Percentiles rank a stretch among this genome's conserved stretches.
Evolutionary conservation across 2,797 vertebrate genomes (phyloP).

Genomic region (Clarias platycephalus): DNA sequence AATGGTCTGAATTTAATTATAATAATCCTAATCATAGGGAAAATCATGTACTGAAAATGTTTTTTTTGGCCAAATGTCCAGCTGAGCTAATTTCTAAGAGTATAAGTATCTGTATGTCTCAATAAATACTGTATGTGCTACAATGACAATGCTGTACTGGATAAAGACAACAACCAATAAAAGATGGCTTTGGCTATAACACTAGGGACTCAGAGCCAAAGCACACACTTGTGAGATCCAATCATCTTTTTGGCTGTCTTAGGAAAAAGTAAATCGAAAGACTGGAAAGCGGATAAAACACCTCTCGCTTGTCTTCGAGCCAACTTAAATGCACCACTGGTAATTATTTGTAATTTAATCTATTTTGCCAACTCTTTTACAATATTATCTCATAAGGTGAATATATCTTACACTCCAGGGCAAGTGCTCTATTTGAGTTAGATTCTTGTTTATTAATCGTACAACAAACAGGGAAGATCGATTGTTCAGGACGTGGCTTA

Average conservation of each 20-base stretch:
- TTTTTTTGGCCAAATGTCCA: background rate
- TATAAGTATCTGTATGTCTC: background rate
- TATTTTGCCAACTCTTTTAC: background rate
- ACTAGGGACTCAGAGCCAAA: background rate
- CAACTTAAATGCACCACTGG: background rate
- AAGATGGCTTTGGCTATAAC: background rate
- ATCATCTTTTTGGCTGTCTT: constrained; percentile 15
- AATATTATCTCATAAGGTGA: background rate
- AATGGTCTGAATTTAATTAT: background rate
- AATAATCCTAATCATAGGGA: background rate
- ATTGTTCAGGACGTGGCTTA: background rate
- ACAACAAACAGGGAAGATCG: background rate
- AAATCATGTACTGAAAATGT: background rate
- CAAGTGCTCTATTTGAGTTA: background rate
- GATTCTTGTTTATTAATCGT: background rate
- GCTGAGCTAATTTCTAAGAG: background rate
- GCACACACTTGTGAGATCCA: background rate
- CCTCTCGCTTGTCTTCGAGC: background rate
- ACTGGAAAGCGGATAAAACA: background rate
- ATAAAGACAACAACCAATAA: background rate
- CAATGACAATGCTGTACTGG: background rate
- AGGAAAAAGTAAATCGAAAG: background rate
- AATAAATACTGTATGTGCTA: background rate
- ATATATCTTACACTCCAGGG: background rate
- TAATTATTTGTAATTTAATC: background rate